Conservation (phyloP, 2,888 invertebrate species). For the Myopa tessellatipennis region DNA sequence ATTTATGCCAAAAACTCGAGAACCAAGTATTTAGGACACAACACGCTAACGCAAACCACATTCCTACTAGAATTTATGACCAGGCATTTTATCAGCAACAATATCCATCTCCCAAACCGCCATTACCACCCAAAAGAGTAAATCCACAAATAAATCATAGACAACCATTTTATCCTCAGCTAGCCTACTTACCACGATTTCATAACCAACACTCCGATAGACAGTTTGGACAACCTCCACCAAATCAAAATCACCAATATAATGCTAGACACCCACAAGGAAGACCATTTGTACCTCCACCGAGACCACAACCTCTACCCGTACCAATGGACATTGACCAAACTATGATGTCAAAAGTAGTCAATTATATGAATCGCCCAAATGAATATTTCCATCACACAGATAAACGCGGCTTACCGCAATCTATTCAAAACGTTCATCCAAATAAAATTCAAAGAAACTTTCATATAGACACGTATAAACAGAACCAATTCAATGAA, state of each 20-base stretch:
- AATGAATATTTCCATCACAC: neutral
- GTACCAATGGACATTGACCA: slow-evolving; percentile 42
- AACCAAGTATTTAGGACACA: slow-evolving; percentile 9
- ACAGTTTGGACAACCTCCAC: neutral
- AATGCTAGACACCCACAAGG: neutral
- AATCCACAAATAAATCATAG: neutral
- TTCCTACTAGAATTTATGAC: neutral
- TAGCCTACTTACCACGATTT: neutral
- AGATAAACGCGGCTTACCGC: neutral
- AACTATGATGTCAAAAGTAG: slow-evolving; percentile 20
- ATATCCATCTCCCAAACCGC: neutral
- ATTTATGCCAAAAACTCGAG: slow-evolving; percentile 21
- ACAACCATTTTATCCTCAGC: neutral
- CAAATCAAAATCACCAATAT: neutral
- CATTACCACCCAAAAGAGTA: neutral
- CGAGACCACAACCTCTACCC: slow-evolving; percentile 33
- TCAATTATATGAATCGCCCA: slow-evolving; percentile 17
- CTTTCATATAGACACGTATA: neutral
- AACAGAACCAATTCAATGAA: neutral
- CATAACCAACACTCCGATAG: neutral
- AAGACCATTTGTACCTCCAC: slow-evolving; percentile 11
- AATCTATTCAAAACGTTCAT: neutral
- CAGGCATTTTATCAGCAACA: neutral
- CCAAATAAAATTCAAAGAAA: slow-evolving; percentile 2
- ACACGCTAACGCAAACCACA: neutral